A percentile compares a stretch with the other conserved stretches of the same genome.
These are phyloP conservation scores for Pecten maximus DNA, from an alignment of 2,888 invertebrate genomes.

Conservation along the genomic window DNA sequence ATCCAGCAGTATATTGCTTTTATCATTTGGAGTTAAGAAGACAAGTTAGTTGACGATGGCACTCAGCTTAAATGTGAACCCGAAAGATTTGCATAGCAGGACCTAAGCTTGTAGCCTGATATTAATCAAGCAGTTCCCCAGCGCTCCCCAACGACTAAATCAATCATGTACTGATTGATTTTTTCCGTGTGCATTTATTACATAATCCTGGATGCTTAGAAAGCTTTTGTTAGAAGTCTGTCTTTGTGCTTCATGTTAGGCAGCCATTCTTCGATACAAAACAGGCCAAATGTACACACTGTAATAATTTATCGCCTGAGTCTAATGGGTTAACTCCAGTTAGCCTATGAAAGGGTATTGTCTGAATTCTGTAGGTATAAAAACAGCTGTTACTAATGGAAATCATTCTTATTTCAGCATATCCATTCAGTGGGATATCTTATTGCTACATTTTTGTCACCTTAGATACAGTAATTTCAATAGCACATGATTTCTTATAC, in stretches of 20 bases:
- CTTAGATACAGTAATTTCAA: background rate
- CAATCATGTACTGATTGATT: background rate
- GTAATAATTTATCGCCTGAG: background rate
- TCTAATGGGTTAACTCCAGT: background rate
- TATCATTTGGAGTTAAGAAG: background rate
- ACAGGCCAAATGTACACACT: background rate
- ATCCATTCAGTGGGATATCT: background rate
- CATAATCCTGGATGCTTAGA: background rate
- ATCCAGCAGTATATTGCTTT: background rate
- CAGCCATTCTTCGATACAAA: background rate
- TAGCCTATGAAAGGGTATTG: background rate
- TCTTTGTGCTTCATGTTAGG: slow-evolving; percentile 12
- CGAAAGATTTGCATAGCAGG: background rate
- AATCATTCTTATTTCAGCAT: background rate
- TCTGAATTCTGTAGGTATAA: slow-evolving; percentile 4
- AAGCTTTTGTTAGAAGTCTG: slow-evolving; percentile 10
- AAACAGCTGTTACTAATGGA: background rate
- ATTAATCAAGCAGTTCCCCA: background rate
- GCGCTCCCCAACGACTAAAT: background rate
- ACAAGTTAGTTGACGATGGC: slow-evolving; percentile 1
- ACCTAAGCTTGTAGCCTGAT: background rate
- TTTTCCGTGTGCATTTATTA: slow-evolving; percentile 24
- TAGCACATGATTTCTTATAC: too few species aligned
- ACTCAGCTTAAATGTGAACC: background rate
- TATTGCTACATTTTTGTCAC: background rate